Base-by-base conservation (phyloP, 2,113 vertebrate species). In the Halichoeres trimaculatus region DNA sequence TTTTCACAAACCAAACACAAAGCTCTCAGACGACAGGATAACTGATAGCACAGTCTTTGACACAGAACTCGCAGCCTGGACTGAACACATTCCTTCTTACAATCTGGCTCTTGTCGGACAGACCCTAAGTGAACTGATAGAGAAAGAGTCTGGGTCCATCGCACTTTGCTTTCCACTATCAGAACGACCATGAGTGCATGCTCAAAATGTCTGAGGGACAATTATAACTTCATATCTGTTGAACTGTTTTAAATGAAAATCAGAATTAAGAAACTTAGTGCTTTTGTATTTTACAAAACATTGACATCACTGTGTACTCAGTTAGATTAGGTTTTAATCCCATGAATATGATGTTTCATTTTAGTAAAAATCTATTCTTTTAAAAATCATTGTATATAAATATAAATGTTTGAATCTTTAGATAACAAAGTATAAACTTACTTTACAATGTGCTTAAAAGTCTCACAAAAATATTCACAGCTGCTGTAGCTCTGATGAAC, bases 61-160 rank as follows among this genome's bases (percentile, higher is more conserved):
- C 70, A 71, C 48, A 51, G 77, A 56, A 57, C 58, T 78, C 65
- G 57, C 56, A 68, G 73, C 84, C 26, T 9, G 78, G 57, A 83
- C 34, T 12, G 78, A 55, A 81, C 88, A 72, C 87, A 90, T 91
- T 93, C 90, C 81, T 87, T 53, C 40, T 55, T 47, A 64, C 70
- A 85, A 78, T 90, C 92, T 91, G 84, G 58, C 82, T 88, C 81
- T 81, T 67, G 81, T 91, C 73, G 66, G 80, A 84, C 81, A 65
- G 73, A 80, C 64, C 74, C 76, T 71, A 48, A 66, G 47, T 45
- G 52, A 36, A 20, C 79, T 80, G 90, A 92, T 91, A 90, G 90
- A 64, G n/a, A 70, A 67, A 81, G 83, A 81, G 76, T 26, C 80
- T 52, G 17, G 77, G 76, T 58, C 68, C 83, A 90, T 82, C 60